A percentile compares a stretch with the other conserved stretches of the same genome.
Conservation (phyloP, 2,113 vertebrate species). For the Strix uralensis region DNA sequence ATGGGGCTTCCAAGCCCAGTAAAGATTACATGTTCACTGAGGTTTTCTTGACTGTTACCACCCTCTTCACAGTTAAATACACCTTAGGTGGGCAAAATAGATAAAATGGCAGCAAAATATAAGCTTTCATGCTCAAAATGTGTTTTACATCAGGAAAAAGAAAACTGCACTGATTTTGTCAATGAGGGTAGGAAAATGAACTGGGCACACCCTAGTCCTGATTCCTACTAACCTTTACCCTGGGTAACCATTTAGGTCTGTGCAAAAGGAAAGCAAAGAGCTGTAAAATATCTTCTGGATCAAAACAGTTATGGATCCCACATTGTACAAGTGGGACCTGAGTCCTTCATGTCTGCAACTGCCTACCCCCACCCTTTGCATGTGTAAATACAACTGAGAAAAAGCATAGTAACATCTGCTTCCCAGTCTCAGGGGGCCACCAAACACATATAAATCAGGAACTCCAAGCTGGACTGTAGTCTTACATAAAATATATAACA, state of each 20-base stretch:
- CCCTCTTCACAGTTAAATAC: background rate
- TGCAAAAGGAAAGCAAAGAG: background rate
- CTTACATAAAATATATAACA: background rate
- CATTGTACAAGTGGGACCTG: background rate
- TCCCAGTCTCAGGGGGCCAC: background rate
- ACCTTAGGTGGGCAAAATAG: background rate
- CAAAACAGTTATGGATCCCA: background rate
- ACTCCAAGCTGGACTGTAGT: background rate
- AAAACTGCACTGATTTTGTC: background rate
- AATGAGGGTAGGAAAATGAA: background rate
- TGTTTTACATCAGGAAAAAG: background rate
- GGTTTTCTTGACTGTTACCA: background rate
- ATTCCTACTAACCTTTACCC: background rate
- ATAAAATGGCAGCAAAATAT: background rate
- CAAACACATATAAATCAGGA: background rate
- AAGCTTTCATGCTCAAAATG: background rate
- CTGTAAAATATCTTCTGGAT: background rate
- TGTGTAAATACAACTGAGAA: background rate
- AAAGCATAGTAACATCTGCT: background rate
- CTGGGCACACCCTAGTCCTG: background rate
- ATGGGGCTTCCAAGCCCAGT: background rate
- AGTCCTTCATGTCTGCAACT: background rate
- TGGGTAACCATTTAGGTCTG: background rate
- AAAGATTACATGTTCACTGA: background rate
- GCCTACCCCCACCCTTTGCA: background rate